phyloP scores from a whole-genome alignment of 2,797 vertebrate genomes.

The Sus cebifrons region DNA sequence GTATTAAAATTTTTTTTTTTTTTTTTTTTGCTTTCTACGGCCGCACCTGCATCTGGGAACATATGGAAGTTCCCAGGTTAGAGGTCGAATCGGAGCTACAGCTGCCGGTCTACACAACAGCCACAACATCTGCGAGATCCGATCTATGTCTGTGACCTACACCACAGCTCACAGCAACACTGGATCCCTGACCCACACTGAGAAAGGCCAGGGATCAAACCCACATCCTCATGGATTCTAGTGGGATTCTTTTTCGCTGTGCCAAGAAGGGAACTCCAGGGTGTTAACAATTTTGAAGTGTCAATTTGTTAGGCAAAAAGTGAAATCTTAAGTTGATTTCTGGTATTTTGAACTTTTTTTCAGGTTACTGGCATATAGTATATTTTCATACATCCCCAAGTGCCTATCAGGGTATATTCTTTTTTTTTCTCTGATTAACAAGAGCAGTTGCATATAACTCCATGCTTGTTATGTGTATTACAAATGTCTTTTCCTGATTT shows the following conservation, averaged over 20 bases:
- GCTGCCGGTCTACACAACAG: too few relatives aligned
- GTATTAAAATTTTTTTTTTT: conserved; percentile 43
- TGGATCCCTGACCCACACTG: too few relatives aligned
- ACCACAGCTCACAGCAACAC: too few relatives aligned
- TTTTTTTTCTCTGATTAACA: not conserved
- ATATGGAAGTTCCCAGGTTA: too few relatives aligned
- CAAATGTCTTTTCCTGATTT: conserved; percentile 1
- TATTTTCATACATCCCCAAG: not conserved
- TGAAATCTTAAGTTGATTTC: not conserved
- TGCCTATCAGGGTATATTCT: not conserved
- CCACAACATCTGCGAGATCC: too few relatives aligned
- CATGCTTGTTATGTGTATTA: not conserved
- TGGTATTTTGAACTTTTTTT: conserved; percentile 39
- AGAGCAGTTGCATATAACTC: not conserved
- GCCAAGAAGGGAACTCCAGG: too few relatives aligned
- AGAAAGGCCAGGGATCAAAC: too few relatives aligned
- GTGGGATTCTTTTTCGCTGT: too few relatives aligned
- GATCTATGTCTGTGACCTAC: too few relatives aligned
- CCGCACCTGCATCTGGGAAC: too few relatives aligned
- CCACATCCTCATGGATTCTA: too few relatives aligned
- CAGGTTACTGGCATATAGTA: not conserved
- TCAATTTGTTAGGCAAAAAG: conserved; percentile 14
- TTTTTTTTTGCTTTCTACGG: not conserved
- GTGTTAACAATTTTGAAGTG: conserved; percentile 36
- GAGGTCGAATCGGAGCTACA: too few relatives aligned